These are phyloP conservation scores for Muscicapa striata DNA, from an alignment of 2,797 vertebrate species.

Conservation along the genomic window DNA sequence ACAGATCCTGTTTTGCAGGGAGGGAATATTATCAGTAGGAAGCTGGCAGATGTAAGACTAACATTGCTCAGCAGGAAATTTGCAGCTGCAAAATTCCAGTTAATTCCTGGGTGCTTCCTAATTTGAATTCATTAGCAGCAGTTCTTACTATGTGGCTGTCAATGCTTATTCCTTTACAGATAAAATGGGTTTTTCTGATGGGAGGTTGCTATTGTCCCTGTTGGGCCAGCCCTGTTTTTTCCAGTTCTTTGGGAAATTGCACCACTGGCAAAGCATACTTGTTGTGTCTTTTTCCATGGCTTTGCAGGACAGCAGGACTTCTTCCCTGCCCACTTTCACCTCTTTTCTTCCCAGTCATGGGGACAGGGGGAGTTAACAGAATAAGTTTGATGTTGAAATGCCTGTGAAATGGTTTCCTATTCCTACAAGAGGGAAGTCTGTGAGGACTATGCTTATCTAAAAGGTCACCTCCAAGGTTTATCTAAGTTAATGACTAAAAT, in stretches of 20 bases:
- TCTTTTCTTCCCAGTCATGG: background rate
- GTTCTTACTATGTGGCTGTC: background rate
- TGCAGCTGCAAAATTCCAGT: background rate
- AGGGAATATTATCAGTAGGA: background rate
- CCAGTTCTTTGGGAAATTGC: background rate
- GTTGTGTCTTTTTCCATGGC: background rate
- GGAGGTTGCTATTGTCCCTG: background rate
- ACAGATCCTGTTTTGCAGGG: background rate
- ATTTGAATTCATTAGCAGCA: background rate
- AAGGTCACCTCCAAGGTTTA: background rate
- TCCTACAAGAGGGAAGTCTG: background rate
- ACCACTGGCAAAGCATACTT: background rate
- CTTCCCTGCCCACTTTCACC: background rate
- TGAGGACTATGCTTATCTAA: background rate
- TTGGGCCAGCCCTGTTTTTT: background rate
- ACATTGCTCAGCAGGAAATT: background rate
- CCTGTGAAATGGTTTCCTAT: rapidly evolving
- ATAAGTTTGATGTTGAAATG: background rate
- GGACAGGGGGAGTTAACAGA: background rate
- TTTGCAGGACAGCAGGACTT: background rate
- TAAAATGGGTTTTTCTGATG: background rate
- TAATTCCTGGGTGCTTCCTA: background rate
- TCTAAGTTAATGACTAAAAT: background rate
- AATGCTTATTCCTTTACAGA: background rate
- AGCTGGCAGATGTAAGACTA: background rate